Base-by-base conservation (phyloP, 2,113 vertebrate genomes). In the Phylloscopus trochiloides region DNA sequence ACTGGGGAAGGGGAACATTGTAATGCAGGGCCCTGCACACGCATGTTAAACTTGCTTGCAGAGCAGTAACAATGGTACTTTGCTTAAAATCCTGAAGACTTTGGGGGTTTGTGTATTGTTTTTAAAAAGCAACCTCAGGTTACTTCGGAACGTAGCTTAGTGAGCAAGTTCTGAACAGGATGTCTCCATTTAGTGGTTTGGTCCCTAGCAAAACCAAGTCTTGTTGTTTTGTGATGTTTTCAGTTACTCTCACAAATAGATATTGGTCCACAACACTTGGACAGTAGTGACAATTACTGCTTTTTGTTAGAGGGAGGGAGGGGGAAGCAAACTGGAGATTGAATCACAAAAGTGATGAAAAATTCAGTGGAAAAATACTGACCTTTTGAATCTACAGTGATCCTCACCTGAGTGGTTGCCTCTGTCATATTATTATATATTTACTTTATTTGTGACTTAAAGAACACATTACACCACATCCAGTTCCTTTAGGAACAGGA, bases 131-230 rank as follows among this genome's bases (percentile, higher is more conserved):
- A 25, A 1, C 8, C 54, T 88, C 45, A 47, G 13, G 31, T 70
- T 65, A 22, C 6, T 73, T 58, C 20, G 50, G 31, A 88, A 29
- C 7, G 15, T 61, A 17, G 11, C 34, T 87, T 34, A 32, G 52
- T 36, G 43, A 81, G 31, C 21, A 40, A 12, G 15, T 16, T 54
- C 70, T 76, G 83, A 55, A 34, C 22, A 16, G 9, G 28, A 18
- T 88, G 55, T 90, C 79, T 84, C 72, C 52, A 19, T 80, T 87
- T 88, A 80, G 78, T 81, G 82, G 81, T 22, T 71, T 55, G 12
- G 7, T 40, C n/a, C 24, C 14, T 43, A 65, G n/a, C 31, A 62
- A 43, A 79, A 55, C 34, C 12, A 43, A 62, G 40, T 11, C 5
- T 14, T 22, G 0, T 1, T 5, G 11, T 55, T 84, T 71, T 34